Conservation (phyloP, 2,113 vertebrate species). For the Coregonus clupeaformis region DNA sequence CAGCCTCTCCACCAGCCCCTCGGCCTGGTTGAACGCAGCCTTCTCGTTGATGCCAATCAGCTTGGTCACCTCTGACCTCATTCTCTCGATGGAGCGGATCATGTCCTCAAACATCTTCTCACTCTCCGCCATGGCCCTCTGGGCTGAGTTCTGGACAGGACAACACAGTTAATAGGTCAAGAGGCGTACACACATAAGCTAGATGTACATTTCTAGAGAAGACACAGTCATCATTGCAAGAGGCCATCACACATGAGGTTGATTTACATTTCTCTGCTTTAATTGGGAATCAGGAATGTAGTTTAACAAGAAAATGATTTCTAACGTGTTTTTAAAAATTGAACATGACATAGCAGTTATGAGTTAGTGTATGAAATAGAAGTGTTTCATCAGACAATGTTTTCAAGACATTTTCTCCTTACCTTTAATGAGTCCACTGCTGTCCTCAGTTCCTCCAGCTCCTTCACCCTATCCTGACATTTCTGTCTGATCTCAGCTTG, state of each 20-base stretch:
- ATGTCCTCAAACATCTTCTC: slow-evolving; percentile 83
- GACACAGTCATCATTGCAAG: not conserved
- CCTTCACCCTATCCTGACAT: slow-evolving; percentile 78
- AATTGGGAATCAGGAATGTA: not conserved
- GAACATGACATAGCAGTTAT: not conserved
- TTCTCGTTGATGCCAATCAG: slow-evolving; percentile 81
- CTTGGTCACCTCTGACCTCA: slow-evolving; percentile 80
- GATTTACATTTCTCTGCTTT: not conserved
- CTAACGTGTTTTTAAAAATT: not conserved
- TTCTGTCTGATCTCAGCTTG: slow-evolving; percentile 79
- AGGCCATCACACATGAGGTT: not conserved
- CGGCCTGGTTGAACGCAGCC: slow-evolving; percentile 76
- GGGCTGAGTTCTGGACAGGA: slow-evolving; percentile 71
- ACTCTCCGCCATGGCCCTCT: slow-evolving; percentile 79
- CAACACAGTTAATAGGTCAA: not conserved
- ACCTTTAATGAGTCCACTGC: slow-evolving; percentile 79
- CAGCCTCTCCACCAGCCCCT: slow-evolving; percentile 75
- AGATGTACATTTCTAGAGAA: not conserved
- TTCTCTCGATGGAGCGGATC: slow-evolving; percentile 80
- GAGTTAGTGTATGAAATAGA: no score
- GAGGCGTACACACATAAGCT: not conserved
- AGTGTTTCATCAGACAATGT: slow-evolving; percentile 6
- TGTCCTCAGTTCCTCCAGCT: slow-evolving; percentile 77
- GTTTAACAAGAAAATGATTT: not conserved
- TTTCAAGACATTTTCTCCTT: slow-evolving; percentile 4